A percentile compares a stretch with the other conserved stretches of the same genome.
Conservation (phyloP, 2,113 vertebrate species). For the Anas platyrhynchos region DNA sequence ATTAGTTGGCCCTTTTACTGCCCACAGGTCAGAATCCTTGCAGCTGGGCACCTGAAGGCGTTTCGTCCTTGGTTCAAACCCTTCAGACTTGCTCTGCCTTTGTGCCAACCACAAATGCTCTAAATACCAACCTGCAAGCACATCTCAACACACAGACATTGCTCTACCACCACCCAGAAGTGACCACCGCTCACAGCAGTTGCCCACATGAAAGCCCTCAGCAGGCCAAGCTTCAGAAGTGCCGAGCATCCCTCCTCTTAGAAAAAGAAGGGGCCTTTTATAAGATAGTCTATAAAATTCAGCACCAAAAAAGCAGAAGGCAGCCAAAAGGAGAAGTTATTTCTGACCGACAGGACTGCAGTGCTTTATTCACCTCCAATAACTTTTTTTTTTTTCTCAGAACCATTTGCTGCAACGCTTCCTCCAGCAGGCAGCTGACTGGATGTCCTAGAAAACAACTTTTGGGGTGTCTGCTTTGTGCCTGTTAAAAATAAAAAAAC, state of each 20-base stretch:
- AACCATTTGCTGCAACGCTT: not conserved
- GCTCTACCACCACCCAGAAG: not conserved
- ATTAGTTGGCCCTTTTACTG: not conserved
- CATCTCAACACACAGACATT: rapidly evolving
- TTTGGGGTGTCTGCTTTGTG: not conserved
- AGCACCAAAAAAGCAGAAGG: not conserved
- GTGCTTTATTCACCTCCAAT: not conserved
- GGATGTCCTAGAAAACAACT: not conserved
- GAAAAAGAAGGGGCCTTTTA: not conserved
- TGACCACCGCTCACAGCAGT: rapidly evolving
- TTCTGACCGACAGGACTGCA: not conserved
- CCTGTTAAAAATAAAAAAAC: not conserved
- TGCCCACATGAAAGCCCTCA: not conserved
- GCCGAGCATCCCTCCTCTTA: not conserved
- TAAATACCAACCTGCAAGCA: rapidly evolving
- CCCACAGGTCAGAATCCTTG: not conserved
- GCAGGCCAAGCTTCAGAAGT: not conserved
- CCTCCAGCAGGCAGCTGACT: not conserved
- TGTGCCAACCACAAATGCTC: not conserved
- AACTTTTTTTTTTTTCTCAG: not conserved
- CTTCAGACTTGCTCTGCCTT: not conserved
- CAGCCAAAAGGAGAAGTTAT: not conserved
- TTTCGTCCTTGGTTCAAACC: not conserved
- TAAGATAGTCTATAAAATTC: not conserved
- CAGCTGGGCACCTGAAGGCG: not conserved